Evolutionary conservation across 2,888 invertebrate genomes (phyloP).

Genomic region (Anaspis maculata): DNA sequence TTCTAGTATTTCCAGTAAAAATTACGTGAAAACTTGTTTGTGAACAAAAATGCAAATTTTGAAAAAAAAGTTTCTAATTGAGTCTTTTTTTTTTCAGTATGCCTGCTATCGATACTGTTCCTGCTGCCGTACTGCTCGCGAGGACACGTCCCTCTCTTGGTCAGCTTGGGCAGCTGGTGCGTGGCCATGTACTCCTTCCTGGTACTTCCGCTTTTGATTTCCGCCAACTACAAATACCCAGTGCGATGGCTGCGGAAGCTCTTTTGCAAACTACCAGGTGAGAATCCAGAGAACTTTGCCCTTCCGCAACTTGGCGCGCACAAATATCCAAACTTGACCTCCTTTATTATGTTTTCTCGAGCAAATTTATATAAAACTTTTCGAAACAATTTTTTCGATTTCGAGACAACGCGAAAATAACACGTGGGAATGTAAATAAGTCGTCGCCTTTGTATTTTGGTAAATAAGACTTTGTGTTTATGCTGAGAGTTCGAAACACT

Average conservation of each 20-base stretch:
- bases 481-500: too few relatives aligned
- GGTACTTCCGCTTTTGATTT: conserved; percentile 58
- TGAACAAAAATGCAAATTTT: background rate
- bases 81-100: conserved; percentile 50
- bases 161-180: conserved; percentile 49
- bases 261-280: conserved; percentile 50
- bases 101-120: conserved; percentile 58
- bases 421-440: too few relatives aligned
- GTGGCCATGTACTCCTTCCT: conserved; percentile 59
- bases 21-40: too few relatives aligned
- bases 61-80: too few relatives aligned
- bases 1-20: too few relatives aligned
- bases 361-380: too few relatives aligned
- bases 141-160: conserved; percentile 50
- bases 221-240: conserved; percentile 62
- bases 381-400: too few relatives aligned
- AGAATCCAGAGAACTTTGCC: too few relatives aligned
- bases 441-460: too few relatives aligned
- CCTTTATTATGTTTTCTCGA: background rate
- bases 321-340: background rate
- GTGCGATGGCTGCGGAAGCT: conserved; percentile 54
- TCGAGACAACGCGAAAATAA: too few relatives aligned
- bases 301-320: too few relatives aligned
- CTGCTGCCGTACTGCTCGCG: conserved; percentile 55
- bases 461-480: too few relatives aligned